Base-by-base conservation (phyloP, 2,113 vertebrate species). In the Cichladusa arquata region DNA sequence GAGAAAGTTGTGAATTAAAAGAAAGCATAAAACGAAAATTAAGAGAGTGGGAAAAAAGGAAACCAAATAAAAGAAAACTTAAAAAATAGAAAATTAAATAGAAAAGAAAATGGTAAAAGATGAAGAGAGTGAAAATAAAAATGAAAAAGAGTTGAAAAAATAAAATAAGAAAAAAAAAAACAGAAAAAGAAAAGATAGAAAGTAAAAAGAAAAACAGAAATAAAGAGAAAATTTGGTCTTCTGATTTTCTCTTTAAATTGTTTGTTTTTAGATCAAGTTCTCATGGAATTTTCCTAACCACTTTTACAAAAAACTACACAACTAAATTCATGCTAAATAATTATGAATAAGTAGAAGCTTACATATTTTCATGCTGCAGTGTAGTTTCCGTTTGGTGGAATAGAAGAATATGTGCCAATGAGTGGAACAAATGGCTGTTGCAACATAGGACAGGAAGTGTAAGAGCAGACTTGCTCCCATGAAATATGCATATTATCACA, bases 131-230 rank as follows among this genome's bases (percentile, higher is more conserved):
- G 6, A 42, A 64, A 45, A 22, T 33, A 14, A 62, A 38, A 61
- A 70, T 23, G 2, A 31, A 25, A 71, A 33, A 14, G 12, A 24
- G 5, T 19, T 28, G 3, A 5, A 48, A 19, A 38, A 17, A 11
- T 3, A 25, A 60, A 58, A 36, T 47, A 22, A 15, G 2, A 9
- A 15, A 34, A 7, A 33, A 53, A 2, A 22, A 28, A 45, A 45
- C 0, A 23, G 20, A 26, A 12, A 16, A n/a, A 11, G 4, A 53
- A 2, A 57, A 12, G 20, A 15, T 26, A 54, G 4, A 8, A 8
- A 9, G 1, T 2, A 53, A 26, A 44, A 9, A 9, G 0, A 2
- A 53, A 26, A 44, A 9, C 2, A 28, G 2, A 12, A n/a, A 25
- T 3, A 20, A 51, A 11, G 3, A 11, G 25, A n/a, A 42, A 4